Evolutionary conservation across 2,113 vertebrate species (phyloP).

Genomic region (Rostratula benghalensis): DNA sequence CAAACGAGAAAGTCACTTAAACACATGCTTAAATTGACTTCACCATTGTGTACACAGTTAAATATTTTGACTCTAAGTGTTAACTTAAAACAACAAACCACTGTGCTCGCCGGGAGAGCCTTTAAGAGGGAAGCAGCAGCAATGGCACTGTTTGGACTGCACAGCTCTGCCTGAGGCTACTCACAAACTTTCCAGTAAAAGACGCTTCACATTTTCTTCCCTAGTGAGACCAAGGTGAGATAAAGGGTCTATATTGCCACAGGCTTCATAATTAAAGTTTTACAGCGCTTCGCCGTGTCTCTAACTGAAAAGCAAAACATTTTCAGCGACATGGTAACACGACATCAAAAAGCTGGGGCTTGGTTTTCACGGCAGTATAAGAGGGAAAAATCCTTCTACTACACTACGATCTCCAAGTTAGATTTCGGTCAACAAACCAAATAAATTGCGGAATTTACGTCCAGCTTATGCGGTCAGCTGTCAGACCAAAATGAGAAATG

Average conservation of each 20-base stretch:
- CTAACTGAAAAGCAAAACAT: conserved; percentile 23
- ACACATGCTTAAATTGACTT: neutral
- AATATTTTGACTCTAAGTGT: neutral
- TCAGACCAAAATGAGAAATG: conserved; percentile 62
- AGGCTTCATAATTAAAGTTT: neutral
- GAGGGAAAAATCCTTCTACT: conserved; percentile 47
- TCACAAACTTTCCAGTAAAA: neutral
- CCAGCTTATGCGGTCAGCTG: conserved; percentile 37
- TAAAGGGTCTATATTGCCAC: neutral
- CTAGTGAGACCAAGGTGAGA: neutral
- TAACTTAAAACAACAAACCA: neutral
- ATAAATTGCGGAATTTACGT: conserved; percentile 27
- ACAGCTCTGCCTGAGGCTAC: neutral
- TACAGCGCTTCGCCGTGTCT: neutral
- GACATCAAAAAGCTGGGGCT: conserved; percentile 10
- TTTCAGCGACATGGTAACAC: conserved; percentile 16
- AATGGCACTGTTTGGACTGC: neutral
- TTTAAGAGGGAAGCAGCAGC: neutral
- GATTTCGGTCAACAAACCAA: conserved; percentile 57
- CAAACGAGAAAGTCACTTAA: neutral
- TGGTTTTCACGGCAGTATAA: neutral
- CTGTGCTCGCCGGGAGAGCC: neutral
- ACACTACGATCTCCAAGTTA: conserved; percentile 12
- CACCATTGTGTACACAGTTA: neutral
- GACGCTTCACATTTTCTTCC: neutral